phyloP scores from a whole-genome alignment of 2,888 invertebrate species.

The Spisula subtruncata region DNA sequence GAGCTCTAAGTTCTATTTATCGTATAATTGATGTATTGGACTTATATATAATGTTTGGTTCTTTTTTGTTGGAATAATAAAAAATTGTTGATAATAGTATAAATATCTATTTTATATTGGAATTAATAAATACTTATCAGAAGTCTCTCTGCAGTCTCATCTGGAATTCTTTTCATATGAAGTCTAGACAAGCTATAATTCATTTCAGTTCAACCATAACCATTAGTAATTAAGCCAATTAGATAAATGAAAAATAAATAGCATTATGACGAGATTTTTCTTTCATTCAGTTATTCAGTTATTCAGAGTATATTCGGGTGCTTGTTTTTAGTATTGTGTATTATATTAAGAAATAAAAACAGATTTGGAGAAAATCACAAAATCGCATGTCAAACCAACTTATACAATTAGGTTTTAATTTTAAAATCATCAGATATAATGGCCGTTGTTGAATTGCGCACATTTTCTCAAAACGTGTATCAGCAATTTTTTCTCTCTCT shows the following conservation, averaged over 20 bases:
- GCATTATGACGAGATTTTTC: background rate
- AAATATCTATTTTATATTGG: conserved; percentile 21
- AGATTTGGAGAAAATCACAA: background rate
- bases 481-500: conserved; percentile 15
- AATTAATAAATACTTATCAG: background rate
- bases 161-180: conserved; percentile 24
- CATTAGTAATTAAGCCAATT: conserved; percentile 14
- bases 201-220: conserved; percentile 15
- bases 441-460: background rate
- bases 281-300: background rate
- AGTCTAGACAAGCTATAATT: conserved; percentile 26
- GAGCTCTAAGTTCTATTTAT: background rate
- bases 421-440: conserved; percentile 23
- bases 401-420: conserved; percentile 28
- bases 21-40: background rate
- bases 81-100: background rate
- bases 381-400: conserved; percentile 8
- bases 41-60: no score
- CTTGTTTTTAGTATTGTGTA: background rate
- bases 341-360: background rate
- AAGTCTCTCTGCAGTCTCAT: background rate
- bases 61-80: background rate
- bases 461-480: background rate
- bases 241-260: conserved; percentile 14
- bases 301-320: background rate